Evolutionary conservation across 2,113 vertebrate species (phyloP), one percentile per base, ranked within the genome.

Genomic region (Grallaria varia): DNA sequence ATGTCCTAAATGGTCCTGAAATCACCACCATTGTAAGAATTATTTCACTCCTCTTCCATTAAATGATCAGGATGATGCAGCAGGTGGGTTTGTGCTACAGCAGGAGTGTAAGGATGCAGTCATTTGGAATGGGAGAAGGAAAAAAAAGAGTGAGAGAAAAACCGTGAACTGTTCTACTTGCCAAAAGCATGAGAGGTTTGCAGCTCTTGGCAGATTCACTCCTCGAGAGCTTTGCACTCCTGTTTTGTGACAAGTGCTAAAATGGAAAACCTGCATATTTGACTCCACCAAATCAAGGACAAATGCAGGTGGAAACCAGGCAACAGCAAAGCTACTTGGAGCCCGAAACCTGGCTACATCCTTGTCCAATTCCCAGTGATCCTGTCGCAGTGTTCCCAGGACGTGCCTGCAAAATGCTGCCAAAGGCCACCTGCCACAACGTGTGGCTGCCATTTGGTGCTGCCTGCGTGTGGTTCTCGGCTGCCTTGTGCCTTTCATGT

Each of bases 401-500:
- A 23, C 25, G 37, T 45, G 40, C 15, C 37, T 35, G 50, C 71
- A 67, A 69, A 62, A 40, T 3, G 23, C 56, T 33, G 20, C 19
- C 39, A 22, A 74, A 79, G 47, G 31, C 68, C 39, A 24, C 37
- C 35, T 40, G 42, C 53, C 47, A 5, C 12, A 40, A 69, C 1
- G 17, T 25, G 35, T 14, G 22, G 17, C 22, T 53, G 35, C 28
- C 20, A 62, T 53, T n/a, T 52, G 35, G 40, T 11, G 12, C 28
- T 35, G 25, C 37, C 42, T 21, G 10, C 60, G 6, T 28, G 62
- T 44, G 40, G 40, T 64, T 67, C 64, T 64, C 27, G 63, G 10
- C 55, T 8, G 11, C 16, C 25, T 45, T 10, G 1, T 27, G 58
- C 20, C 17, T 72, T 74, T 74, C 69, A 18, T 0, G 0, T 23